Base-by-base conservation (phyloP, 2,113 vertebrate species). In the Nothocercus nigrocapillus region DNA sequence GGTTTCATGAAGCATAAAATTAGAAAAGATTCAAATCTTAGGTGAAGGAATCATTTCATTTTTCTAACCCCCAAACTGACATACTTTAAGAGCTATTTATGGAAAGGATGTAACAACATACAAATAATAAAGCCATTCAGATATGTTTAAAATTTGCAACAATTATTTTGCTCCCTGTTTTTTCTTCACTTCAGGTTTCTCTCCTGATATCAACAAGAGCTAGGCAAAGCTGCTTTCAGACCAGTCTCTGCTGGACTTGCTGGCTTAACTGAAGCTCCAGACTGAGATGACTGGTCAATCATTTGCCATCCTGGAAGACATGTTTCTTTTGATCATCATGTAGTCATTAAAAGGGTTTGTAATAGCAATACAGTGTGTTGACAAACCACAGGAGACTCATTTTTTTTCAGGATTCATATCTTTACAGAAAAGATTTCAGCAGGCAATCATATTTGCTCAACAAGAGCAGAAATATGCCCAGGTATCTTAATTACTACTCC, bases 1-100 rank as follows among this genome's bases (percentile, higher is more conserved):
- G 51, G 67, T 97, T 97, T 96, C 88, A 94, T 27, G 56, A 90
- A 90, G 84, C 63, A 95, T 95, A 89, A 95, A 74, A 87, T 93
- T 13, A 76, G 88, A 94, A 95, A 91, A 84, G 72, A 90, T 93
- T 95, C 49, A 88, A 70, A 67, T 85, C 96, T 83, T 84, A 66
- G 27, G 53, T 73, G 74, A 92, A 95, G 93, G 42, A 20, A 62
- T 44, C 53, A 73, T 13, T 93, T 80, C 88, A 61, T 90, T 94
- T 75, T 79, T 86, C 84, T 93, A 36, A 88, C 67, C 62, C 72
- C 51, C 91, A 95, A 96, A 84, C 5, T 85, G 21, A 83, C 28
- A 77, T 36, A 51, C 15, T 19, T 85, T 32, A 86, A 92, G 5
- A 70, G 16, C 9, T 4, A 67, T 61, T 80, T 63, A 73, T 5